Evolutionary conservation across 2,888 invertebrate species (phyloP).

Genomic region (Dysmachus trigonus): DNA sequence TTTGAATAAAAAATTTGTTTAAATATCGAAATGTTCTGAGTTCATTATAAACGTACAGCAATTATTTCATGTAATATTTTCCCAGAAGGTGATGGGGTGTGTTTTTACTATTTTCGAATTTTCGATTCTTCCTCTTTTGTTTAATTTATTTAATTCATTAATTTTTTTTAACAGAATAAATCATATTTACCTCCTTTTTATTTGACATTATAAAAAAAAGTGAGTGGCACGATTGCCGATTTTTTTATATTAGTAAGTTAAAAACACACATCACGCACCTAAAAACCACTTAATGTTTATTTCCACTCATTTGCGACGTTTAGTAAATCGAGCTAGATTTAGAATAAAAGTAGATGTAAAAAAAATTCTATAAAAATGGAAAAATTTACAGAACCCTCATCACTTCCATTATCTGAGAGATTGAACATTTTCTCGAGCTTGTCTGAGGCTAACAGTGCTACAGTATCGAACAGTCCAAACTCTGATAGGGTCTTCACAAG

Average conservation of each 20-base stretch:
- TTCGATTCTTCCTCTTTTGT: background rate
- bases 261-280: conserved; percentile 43
- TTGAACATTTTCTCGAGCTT: conserved; percentile 61
- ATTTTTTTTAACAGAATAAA: background rate
- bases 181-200: background rate
- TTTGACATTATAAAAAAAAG: background rate
- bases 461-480: conserved; percentile 49
- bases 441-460: conserved; percentile 52
- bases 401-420: conserved; percentile 61
- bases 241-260: background rate
- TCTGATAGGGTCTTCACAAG: background rate
- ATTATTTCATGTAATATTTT: conserved; percentile 7
- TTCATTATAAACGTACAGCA: conserved; percentile 2
- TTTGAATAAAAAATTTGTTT: background rate
- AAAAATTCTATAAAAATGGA: conserved; percentile 33
- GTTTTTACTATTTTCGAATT: conserved; percentile 31
- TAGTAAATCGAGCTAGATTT: background rate
- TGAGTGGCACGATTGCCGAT: background rate
- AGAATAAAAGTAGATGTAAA: background rate
- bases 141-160: conserved; percentile 32
- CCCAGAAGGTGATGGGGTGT: conserved; percentile 42
- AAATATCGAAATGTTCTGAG: background rate
- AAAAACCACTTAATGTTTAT: background rate
- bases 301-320: background rate
- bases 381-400: conserved; percentile 59